Evolutionary conservation across 2,113 vertebrate genomes (phyloP), one percentile per base, ranked within the genome.

Genomic region (Podarcis muralis): DNA sequence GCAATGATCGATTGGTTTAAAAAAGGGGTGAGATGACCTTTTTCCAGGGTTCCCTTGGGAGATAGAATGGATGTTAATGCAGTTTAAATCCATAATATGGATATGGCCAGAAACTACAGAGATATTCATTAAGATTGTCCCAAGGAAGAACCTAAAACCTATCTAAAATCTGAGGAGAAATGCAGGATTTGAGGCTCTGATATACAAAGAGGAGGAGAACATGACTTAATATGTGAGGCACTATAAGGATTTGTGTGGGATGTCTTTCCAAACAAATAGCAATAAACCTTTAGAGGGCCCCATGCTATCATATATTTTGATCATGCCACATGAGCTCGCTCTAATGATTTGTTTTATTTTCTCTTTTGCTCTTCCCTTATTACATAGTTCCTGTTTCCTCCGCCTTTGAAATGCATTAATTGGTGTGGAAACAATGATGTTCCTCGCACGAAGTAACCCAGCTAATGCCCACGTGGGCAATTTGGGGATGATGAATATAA

Each of bases 181-280:
- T 23, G 35, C 27, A 77, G 66, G 22, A 25, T 32, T 3, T 11
- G 27, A 35, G 75, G 62, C 18, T 11, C 1, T 20, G 37, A 18
- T 20, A 35, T 30, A 22, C 13, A 37, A 40, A 6, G 11, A 9
- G 76, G 65, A 2, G 6, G 13, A 20, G 53, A 16, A 86, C 68
- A 69, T 4, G 16, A 53, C 15, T 71, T 87, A 72, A 59, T 82
- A 53, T 20, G 43, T 30, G 16, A 35, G 69, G 83, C 79, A 48
- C 79, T 79, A 40, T 25, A 66, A 53, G 48, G 48, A 53, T 53
- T 89, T 94, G 53, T 85, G 92, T 78, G 82, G 68, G 87, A 91
- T 92, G 87, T 77, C 30, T 81, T 3, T 65, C 90, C 59, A 23
- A 81, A 87, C 27, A 92, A 79, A 25, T 23, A 87, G 74, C 69